Percentiles rank a stretch among this genome's conserved stretches.
phyloP scores from a whole-genome alignment of 2,888 invertebrate species.

The Torymus texanus region DNA sequence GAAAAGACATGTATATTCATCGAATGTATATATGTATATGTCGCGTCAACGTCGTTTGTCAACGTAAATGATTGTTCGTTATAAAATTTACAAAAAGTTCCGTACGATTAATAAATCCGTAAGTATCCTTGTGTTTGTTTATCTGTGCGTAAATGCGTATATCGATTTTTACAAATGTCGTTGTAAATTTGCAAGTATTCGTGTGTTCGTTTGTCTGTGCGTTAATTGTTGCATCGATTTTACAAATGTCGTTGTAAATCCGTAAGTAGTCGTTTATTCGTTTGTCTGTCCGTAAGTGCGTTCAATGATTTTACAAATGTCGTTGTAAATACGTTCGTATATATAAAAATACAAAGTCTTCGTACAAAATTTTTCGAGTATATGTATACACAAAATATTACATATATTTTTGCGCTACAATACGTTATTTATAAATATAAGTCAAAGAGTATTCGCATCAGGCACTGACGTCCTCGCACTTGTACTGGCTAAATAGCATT shows the following conservation, averaged over 20 bases:
- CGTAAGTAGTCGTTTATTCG: too few species aligned
- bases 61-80: not conserved
- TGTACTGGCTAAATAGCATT: slow-evolving; percentile 50
- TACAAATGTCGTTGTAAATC: too few species aligned
- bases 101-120: not conserved
- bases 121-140: not conserved
- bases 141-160: not conserved
- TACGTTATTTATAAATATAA: slow-evolving; percentile 27
- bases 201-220: slow-evolving; percentile 8
- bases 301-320: too few species aligned
- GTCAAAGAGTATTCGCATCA: slow-evolving; percentile 66
- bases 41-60: slow-evolving; percentile 27
- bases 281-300: too few species aligned
- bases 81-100: slow-evolving; percentile 2
- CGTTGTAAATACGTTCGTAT: too few species aligned
- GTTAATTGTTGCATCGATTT: not conserved
- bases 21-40: not conserved
- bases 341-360: slow-evolving; percentile 1
- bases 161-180: not conserved
- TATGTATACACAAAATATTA: slow-evolving; percentile 54
- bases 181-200: too few species aligned
- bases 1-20: slow-evolving; percentile 1
- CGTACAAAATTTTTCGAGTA: not conserved
- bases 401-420: slow-evolving; percentile 57
- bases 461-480: slow-evolving; percentile 64